Conservation (phyloP, 2,113 vertebrate species). For the human region DNA sequence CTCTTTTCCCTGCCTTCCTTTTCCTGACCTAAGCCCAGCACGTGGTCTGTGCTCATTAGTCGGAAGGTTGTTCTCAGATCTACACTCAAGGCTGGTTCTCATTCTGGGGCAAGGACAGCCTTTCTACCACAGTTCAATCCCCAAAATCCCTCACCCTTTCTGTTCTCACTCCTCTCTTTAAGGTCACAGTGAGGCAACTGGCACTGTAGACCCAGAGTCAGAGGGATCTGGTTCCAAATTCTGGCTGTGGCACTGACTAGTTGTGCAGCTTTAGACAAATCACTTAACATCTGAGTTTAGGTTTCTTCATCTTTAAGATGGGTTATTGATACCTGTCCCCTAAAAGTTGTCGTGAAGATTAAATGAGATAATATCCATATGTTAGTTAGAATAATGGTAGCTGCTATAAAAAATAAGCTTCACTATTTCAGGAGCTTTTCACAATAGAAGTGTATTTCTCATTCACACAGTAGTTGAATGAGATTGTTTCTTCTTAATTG, state of each 20-base stretch:
- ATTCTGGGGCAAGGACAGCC: background rate
- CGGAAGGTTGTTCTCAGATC: background rate
- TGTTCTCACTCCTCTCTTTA: background rate
- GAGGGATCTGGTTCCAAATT: background rate
- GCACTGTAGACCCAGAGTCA: background rate
- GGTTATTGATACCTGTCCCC: background rate
- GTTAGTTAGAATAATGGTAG: background rate
- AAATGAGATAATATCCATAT: background rate
- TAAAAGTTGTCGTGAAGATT: background rate
- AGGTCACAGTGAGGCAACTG: background rate
- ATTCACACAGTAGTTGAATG: background rate
- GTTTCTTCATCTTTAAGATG: background rate
- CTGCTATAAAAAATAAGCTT: background rate
- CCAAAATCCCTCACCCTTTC: background rate
- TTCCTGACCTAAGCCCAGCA: background rate
- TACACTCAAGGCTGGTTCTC: background rate
- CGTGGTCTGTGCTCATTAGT: background rate
- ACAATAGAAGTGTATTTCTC: background rate
- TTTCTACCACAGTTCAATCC: too few relatives aligned
- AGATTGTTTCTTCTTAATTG: background rate
- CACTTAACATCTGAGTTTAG: background rate
- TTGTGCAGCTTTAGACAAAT: background rate
- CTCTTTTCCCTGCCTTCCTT: background rate
- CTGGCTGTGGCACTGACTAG: background rate
- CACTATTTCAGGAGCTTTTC: background rate